Conservation (phyloP, 2,797 vertebrate species). For the Eutrigla gurnardus region DNA sequence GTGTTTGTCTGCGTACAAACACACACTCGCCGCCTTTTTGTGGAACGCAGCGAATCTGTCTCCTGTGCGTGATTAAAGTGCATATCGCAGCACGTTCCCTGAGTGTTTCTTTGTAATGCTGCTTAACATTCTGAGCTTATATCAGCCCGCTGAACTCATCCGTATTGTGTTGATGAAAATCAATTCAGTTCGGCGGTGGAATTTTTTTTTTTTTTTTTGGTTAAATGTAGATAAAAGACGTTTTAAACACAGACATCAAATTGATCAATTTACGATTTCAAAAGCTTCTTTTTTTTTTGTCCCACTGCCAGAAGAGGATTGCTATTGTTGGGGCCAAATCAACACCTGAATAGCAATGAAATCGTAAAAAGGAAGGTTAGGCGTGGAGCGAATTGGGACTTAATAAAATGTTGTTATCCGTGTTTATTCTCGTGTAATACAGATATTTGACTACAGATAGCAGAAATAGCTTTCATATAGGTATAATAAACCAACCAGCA, state of each 20-base stretch:
- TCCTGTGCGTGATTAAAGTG: slow-evolving; percentile 57
- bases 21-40: slow-evolving; percentile 17
- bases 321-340: slow-evolving; percentile 23
- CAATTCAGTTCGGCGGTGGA: slow-evolving; percentile 2
- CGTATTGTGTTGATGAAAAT: slow-evolving; percentile 43
- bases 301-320: background rate
- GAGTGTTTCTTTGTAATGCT: slow-evolving; percentile 51
- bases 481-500: slow-evolving; percentile 29
- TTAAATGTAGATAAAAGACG: slow-evolving; percentile 25
- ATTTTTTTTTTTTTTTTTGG: slow-evolving; percentile 39
- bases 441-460: slow-evolving; percentile 28
- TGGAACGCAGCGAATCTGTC: slow-evolving; percentile 28
- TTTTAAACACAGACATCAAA: slow-evolving; percentile 34
- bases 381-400: background rate
- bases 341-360: slow-evolving; percentile 26
- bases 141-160: slow-evolving; percentile 41
- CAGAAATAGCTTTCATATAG: slow-evolving; percentile 11
- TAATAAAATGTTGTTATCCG: slow-evolving; percentile 20
- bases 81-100: slow-evolving; percentile 46
- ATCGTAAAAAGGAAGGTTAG: background rate
- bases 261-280: slow-evolving; percentile 23
- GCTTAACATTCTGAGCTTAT: slow-evolving; percentile 53
- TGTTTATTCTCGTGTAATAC: slow-evolving; percentile 31
- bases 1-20: background rate
- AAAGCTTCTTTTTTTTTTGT: slow-evolving; percentile 20